phyloP scores from a whole-genome alignment of 1,140 invertebrate species.

The Tyrophagus putrescentiae region DNA sequence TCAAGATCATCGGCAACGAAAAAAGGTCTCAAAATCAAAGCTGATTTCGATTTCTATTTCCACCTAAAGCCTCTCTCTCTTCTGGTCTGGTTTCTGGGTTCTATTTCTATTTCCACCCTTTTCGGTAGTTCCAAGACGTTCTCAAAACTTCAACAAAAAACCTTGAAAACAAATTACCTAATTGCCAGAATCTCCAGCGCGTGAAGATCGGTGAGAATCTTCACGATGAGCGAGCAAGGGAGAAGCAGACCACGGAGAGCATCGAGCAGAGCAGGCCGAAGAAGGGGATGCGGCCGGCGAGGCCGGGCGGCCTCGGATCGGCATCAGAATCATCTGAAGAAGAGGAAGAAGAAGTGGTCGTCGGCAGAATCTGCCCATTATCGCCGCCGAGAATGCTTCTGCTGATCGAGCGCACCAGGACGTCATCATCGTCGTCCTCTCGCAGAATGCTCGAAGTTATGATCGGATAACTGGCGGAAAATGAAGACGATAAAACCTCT shows the following conservation, averaged over 20 bases:
- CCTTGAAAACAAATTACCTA: background rate
- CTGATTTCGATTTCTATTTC: too few relatives aligned
- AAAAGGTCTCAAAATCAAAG: too few relatives aligned
- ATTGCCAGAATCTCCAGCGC: conserved; percentile 16
- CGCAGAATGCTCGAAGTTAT: background rate
- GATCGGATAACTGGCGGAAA: background rate
- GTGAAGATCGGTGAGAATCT: conserved; percentile 13
- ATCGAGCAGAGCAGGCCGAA: conserved; percentile 6
- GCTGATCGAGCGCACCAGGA: background rate
- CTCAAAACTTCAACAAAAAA: background rate
- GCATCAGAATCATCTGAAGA: background rate
- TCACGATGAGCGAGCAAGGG: conserved; percentile 17
- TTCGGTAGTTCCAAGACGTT: too few relatives aligned
- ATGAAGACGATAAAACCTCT: too few relatives aligned
- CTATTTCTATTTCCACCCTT: too few relatives aligned
- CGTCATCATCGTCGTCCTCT: background rate
- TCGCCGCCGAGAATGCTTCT: background rate
- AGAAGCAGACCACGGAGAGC: conserved; percentile 11
- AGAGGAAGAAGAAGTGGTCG: background rate
- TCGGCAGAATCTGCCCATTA: background rate
- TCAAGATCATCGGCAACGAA: background rate
- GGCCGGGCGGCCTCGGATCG: too few relatives aligned
- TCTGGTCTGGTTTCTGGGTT: too few relatives aligned
- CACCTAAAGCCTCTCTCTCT: too few relatives aligned
- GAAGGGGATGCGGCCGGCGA: background rate